Evolutionary conservation across 2,797 vertebrate species (phyloP).

Genomic region (Amphiprion clarkii): DNA sequence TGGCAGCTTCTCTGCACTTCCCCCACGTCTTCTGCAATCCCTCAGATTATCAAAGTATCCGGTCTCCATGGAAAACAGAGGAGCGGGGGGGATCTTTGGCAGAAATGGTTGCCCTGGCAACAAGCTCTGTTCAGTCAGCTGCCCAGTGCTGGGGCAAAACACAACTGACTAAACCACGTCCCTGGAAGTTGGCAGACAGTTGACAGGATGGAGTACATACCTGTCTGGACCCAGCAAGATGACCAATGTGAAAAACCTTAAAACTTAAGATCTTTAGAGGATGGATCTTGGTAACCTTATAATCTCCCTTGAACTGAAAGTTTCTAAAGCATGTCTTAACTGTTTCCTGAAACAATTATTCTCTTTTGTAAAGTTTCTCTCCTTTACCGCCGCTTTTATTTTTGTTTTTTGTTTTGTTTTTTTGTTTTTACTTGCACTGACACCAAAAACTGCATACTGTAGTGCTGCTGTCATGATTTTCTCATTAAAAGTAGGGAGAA

Average conservation of each 20-base stretch:
- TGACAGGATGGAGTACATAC: constrained; percentile 45
- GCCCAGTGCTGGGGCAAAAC: constrained; percentile 68
- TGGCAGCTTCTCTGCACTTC: constrained; percentile 67
- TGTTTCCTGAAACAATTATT: constrained; percentile 20
- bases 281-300: constrained; percentile 4
- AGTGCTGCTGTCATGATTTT: neutral
- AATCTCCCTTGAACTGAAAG: constrained; percentile 1
- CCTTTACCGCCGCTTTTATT: constrained; percentile 1
- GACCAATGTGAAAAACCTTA: constrained; percentile 13
- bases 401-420: neutral
- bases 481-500: constrained; percentile 38
- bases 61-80: constrained; percentile 79
- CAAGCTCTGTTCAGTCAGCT: constrained; percentile 77
- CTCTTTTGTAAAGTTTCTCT: constrained; percentile 17
- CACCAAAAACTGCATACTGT: neutral
- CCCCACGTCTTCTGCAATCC: constrained; percentile 77
- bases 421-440: constrained; percentile 20
- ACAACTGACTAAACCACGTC: constrained; percentile 64
- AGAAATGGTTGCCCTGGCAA: constrained; percentile 84
- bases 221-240: constrained; percentile 21
- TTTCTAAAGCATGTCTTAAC: neutral
- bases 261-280: constrained; percentile 10
- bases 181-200: constrained; percentile 58
- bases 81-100: constrained; percentile 68
- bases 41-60: constrained; percentile 85